phyloP scores from a whole-genome alignment of 1,140 invertebrate genomes.

The Holotrichia oblita region DNA sequence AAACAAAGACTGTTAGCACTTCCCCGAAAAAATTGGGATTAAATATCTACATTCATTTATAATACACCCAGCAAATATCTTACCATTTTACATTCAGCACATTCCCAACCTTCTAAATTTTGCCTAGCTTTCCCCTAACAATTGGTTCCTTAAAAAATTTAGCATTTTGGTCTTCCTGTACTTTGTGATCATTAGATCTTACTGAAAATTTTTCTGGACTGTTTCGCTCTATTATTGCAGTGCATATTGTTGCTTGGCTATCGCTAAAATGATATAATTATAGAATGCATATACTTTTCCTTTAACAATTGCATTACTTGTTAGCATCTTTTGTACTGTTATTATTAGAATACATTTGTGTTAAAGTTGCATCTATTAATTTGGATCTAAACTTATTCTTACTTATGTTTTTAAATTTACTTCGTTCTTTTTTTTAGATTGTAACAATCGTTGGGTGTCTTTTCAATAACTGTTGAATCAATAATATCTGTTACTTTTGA shows the following conservation, averaged over 20 bases:
- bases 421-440: not conserved
- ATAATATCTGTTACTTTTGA: not conserved
- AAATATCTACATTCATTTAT: not conserved
- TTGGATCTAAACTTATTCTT: not conserved
- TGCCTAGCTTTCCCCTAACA: slow-evolving; percentile 14
- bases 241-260: not conserved
- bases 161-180: not conserved
- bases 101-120: slow-evolving; percentile 37
- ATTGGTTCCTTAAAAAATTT: not conserved
- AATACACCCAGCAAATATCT: not conserved
- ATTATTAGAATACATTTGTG: not conserved
- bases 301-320: not conserved
- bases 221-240: not conserved
- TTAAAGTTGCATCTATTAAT: slow-evolving; percentile 4
- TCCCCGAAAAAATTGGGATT: too few relatives aligned
- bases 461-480: not conserved
- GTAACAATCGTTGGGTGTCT: not conserved
- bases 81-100: slow-evolving; percentile 12
- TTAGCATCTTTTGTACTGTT: not conserved
- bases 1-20: not conserved
- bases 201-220: not conserved
- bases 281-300: not conserved
- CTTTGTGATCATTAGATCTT: not conserved
- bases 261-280: not conserved
- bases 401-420: not conserved